A percentile compares a stretch with the other conserved stretches of the same genome.
phyloP scores from a whole-genome alignment of 2,113 vertebrate genomes.

The Patagioenas fasciata region DNA sequence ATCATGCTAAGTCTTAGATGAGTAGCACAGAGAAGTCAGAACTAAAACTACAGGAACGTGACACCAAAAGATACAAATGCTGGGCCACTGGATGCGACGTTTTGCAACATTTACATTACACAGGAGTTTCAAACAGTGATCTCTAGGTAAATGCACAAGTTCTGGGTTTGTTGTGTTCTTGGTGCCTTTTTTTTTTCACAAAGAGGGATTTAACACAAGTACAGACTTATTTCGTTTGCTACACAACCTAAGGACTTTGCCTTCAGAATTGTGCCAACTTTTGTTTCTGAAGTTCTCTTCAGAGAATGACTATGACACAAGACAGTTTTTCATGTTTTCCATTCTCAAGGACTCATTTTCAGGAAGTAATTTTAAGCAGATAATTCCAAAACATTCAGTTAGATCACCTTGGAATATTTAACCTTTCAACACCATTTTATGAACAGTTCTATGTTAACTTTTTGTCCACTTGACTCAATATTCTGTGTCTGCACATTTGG shows the following conservation, averaged over 20 bases:
- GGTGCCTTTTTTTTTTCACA: not conserved
- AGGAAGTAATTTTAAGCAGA: slow-evolving; percentile 13
- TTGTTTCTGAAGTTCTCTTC: slow-evolving; percentile 4
- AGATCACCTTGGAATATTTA: not conserved
- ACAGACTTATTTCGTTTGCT: slow-evolving; percentile 4
- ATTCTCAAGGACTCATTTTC: not conserved
- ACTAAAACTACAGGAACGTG: not conserved
- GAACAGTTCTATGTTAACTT: not conserved
- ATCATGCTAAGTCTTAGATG: slow-evolving; percentile 74
- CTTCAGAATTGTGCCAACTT: not conserved
- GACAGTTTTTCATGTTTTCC: not conserved
- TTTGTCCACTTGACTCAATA: not conserved
- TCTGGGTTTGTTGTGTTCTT: not conserved
- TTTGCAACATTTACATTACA: slow-evolving; percentile 36
- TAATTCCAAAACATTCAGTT: not conserved
- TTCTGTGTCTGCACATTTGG: not conserved
- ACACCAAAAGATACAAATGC: not conserved
- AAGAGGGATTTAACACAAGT: not conserved
- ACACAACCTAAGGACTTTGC: not conserved
- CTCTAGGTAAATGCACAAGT: slow-evolving; percentile 17
- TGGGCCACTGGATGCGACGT: not conserved
- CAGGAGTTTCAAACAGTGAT: slow-evolving; percentile 36
- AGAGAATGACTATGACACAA: not conserved
- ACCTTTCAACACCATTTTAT: not conserved
- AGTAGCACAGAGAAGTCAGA: slow-evolving; percentile 28